phyloP scores from a whole-genome alignment of 1,140 invertebrate species.

The Vanessa tameamea region DNA sequence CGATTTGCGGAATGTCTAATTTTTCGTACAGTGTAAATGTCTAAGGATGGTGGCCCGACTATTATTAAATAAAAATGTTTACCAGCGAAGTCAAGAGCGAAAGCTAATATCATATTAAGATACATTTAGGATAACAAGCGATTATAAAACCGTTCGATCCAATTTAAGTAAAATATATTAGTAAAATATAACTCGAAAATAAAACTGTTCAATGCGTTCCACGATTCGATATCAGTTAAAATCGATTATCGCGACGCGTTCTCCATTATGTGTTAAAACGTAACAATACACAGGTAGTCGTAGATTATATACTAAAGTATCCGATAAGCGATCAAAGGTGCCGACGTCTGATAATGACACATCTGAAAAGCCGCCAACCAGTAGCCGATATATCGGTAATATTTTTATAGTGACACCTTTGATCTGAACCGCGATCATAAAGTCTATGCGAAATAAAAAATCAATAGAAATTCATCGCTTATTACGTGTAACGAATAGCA shows the following conservation, averaged over 20 bases:
- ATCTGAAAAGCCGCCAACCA: constrained; percentile 64
- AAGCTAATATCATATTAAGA: too few species aligned
- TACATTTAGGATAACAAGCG: neutral
- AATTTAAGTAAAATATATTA: neutral
- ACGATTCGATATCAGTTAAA: constrained; percentile 23
- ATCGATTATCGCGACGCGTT: constrained; percentile 56
- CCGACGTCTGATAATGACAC: constrained; percentile 56
- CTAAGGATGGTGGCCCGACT: too few species aligned
- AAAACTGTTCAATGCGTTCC: constrained; percentile 13
- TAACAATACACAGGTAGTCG: constrained; percentile 74
- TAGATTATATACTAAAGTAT: constrained; percentile 67
- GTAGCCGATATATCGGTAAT: constrained; percentile 64
- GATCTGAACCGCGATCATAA: constrained; percentile 48
- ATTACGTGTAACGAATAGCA: too few species aligned
- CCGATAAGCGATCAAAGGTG: constrained; percentile 66
- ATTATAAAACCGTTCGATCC: neutral
- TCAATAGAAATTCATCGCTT: constrained; percentile 19
- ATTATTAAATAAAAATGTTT: too few species aligned
- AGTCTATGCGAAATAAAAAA: constrained; percentile 44
- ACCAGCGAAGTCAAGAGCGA: too few species aligned
- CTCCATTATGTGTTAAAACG: constrained; percentile 57
- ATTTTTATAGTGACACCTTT: constrained; percentile 65
- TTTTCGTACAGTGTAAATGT: too few species aligned
- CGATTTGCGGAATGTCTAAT: too few species aligned
- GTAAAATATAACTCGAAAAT: constrained; percentile 4